phyloP scores from a whole-genome alignment of 1,140 invertebrate species.

The Drosophila murphyi region DNA sequence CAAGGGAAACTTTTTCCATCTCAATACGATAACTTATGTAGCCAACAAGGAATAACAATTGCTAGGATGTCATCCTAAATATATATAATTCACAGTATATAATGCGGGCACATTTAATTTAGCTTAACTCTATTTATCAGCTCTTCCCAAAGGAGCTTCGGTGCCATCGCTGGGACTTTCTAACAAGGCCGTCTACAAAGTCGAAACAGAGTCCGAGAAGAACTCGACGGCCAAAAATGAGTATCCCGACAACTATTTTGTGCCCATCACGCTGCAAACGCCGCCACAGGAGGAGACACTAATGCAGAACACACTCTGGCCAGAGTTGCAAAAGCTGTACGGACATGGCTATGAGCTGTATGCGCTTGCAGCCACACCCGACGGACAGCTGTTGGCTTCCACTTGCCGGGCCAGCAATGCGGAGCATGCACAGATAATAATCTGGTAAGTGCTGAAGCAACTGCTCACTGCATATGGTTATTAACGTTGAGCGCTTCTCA shows the following conservation, averaged over 20 bases:
- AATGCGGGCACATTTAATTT: too few relatives aligned
- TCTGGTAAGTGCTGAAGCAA: conserved; percentile 87
- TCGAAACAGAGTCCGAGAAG: conserved; percentile 74
- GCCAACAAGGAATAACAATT: too few relatives aligned
- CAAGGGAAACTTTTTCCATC: too few relatives aligned
- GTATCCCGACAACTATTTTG: conserved; percentile 89
- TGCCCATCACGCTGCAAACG: conserved; percentile 85
- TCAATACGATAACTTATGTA: too few relatives aligned
- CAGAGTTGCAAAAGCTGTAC: conserved; percentile 97
- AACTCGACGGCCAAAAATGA: conserved; percentile 84
- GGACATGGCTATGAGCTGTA: conserved; percentile 97
- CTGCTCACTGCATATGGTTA: not conserved
- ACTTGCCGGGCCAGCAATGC: conserved; percentile 91
- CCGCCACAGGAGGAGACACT: conserved; percentile 94
- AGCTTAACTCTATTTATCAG: conserved; percentile 10
- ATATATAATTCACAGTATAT: too few relatives aligned
- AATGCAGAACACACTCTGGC: conserved; percentile 97
- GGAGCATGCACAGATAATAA: conserved; percentile 91
- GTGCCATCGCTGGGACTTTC: conserved; percentile 97
- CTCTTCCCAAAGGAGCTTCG: conserved; percentile 91
- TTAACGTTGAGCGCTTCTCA: conserved; percentile 55
- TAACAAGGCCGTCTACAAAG: conserved; percentile 94
- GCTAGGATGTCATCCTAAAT: too few relatives aligned
- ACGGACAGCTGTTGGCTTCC: conserved; percentile 92
- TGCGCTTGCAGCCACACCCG: conserved; percentile 89